phyloP scores from a whole-genome alignment of 53 echinoderm and acorn worm genomes.

The Hippasteria phrygiana region DNA sequence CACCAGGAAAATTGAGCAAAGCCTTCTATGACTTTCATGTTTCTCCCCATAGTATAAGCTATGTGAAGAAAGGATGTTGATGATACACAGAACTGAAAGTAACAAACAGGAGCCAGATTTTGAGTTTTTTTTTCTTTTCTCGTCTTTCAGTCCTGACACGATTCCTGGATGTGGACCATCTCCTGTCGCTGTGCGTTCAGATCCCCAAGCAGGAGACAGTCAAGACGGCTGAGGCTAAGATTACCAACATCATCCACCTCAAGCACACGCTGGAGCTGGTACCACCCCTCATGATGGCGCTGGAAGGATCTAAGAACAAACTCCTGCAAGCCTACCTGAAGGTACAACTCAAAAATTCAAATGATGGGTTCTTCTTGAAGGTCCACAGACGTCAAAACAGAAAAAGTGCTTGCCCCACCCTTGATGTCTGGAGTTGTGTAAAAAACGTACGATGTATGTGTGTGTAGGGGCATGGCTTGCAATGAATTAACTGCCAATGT shows the following conservation, averaged over 20 bases:
- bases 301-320: slow-evolving; percentile 77
- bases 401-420: too few relatives aligned
- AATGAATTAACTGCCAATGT: too few relatives aligned
- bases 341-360: slow-evolving; percentile 39
- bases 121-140: too few relatives aligned
- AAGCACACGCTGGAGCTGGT: slow-evolving; percentile 94
- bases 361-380: not conserved
- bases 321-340: slow-evolving; percentile 86
- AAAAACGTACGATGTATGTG: not conserved
- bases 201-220: slow-evolving; percentile 95
- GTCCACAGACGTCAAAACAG: not conserved
- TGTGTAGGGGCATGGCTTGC: too few relatives aligned
- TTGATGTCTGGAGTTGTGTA: not conserved
- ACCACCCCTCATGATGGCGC: slow-evolving; percentile 76
- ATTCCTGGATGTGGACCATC: slow-evolving; percentile 95
- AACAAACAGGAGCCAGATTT: too few relatives aligned
- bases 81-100: too few relatives aligned
- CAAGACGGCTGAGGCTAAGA: slow-evolving; percentile 88
- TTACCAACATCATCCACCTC: slow-evolving; percentile 91
- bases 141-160: slow-evolving; percentile 71
- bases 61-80: too few relatives aligned
- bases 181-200: slow-evolving; percentile 95
- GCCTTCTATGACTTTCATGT: too few relatives aligned
- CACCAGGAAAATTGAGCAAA: too few relatives aligned
- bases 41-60: too few relatives aligned